Conservation (phyloP, 92 coral and sea anemone genomes). For the Diadumene lineata region DNA sequence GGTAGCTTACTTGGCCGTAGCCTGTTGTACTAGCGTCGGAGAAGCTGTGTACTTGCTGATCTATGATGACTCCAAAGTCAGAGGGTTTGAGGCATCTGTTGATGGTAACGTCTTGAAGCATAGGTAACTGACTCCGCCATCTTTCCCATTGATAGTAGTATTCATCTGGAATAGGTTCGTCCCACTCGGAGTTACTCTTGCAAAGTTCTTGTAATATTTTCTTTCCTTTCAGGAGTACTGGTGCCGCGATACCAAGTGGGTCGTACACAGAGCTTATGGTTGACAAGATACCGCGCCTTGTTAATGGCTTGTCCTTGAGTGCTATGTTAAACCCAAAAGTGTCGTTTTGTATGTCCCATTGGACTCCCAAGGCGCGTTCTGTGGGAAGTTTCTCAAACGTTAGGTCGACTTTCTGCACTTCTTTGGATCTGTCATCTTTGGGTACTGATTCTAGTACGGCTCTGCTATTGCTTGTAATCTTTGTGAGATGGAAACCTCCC, state of each 20-base stretch:
- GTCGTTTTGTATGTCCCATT: no score
- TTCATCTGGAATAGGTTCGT: conserved; percentile 42
- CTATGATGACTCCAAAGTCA: conserved; percentile 27
- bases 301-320: conserved; percentile 32
- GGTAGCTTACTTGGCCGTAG: conserved; percentile 39
- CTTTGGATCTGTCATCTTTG: no score
- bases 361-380: no score
- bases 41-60: conserved; percentile 32
- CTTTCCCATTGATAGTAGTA: conserved; percentile 38
- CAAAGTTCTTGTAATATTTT: conserved; percentile 44
- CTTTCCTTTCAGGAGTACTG: conserved; percentile 41
- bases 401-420: no score
- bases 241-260: conserved; percentile 47
- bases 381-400: no score
- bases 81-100: conserved; percentile 45
- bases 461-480: no score
- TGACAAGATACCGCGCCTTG: conserved; percentile 47
- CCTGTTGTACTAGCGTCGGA: conserved; percentile 47
- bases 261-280: conserved; percentile 43
- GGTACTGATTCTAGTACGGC: no score
- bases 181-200: conserved; percentile 43
- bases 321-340: no score
- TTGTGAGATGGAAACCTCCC: no score
- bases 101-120: conserved; percentile 26
- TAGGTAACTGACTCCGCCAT: conserved; percentile 36